Conservation (phyloP, 2,113 vertebrate genomes). For the Gallinago jamesoni region DNA sequence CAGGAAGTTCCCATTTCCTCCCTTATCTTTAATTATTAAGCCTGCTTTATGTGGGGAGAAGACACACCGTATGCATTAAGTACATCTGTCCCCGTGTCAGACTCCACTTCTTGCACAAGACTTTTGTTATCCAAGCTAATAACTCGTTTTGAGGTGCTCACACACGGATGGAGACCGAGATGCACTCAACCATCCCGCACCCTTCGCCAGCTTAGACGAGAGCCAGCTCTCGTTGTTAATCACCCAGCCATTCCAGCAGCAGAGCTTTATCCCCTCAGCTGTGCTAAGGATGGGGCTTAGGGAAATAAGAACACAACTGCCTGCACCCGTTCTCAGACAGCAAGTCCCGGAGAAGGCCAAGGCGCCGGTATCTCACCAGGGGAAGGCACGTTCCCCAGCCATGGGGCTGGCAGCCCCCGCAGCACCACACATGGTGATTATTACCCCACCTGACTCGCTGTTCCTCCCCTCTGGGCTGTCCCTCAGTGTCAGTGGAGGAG, state of each 20-base stretch:
- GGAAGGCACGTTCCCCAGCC: rapidly evolving
- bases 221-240: not conserved
- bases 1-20: conserved; percentile 6
- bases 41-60: not conserved
- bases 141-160: not conserved
- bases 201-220: rapidly evolving
- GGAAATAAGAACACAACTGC: rapidly evolving
- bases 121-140: not conserved
- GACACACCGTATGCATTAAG: not conserved
- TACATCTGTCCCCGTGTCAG: not conserved
- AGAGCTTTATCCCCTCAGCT: not conserved
- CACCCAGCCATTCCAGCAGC: rapidly evolving
- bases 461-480: not conserved
- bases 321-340: not conserved
- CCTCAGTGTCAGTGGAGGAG: not conserved
- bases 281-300: not conserved
- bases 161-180: not conserved
- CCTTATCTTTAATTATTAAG: not conserved
- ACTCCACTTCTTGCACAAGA: not conserved
- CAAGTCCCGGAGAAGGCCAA: not conserved
- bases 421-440: not conserved
- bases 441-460: not conserved
- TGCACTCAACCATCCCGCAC: not conserved
- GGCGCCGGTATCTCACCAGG: rapidly evolving
- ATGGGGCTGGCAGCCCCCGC: not conserved